Base-by-base conservation (phyloP, 1,140 invertebrate genomes). In the Orussus abietinus region DNA sequence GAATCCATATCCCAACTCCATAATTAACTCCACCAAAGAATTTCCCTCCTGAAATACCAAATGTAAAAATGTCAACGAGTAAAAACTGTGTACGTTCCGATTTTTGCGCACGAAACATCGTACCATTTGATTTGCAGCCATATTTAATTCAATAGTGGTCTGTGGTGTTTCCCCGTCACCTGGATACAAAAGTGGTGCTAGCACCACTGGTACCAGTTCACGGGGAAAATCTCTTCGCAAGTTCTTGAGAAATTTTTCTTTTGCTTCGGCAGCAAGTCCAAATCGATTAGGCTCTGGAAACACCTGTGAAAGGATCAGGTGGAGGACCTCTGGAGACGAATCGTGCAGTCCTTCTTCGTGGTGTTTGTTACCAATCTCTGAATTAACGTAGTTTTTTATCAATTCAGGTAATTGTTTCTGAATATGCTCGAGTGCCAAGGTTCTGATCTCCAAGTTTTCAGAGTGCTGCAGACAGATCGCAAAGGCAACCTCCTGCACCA, bases 1-100 rank as follows among this genome's bases (percentile, higher is more conserved):
- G 65, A 95, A 94, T 42, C 81, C 77, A 69, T 90, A 94, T 25
- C 92, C 91, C 53, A 93, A 80, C 74, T 97, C 92, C 63, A 86
- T 80, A 52, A 96, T 84, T 54, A 96, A 76, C 57, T 96, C 87
- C 40, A 85, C 81, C 53, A 88, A 69, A 45, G 85, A 81, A 62
- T 78, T 82, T 41, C 84, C 72, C 84, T 80, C 79, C 84, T 72
- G 31, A 38, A 59, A 25, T n/a, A n/a, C n/a, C n/a, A n/a, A 22
- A 42, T 11, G 15, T 19, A 11, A 58, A 21, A 42, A 7, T 17
- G 11, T 20, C 2, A 34, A 35, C 28, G 13, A 41, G 14, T 40
- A 31, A 41, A 13, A 21, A 19, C 5, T 5, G 12, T 25, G 4
- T 22, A 25, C 42, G 17, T 40, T 25, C 17, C 25, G 17, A 18